Evolutionary conservation across 2,113 vertebrate species (phyloP).

Genomic region (Gymnocephalus cernua): DNA sequence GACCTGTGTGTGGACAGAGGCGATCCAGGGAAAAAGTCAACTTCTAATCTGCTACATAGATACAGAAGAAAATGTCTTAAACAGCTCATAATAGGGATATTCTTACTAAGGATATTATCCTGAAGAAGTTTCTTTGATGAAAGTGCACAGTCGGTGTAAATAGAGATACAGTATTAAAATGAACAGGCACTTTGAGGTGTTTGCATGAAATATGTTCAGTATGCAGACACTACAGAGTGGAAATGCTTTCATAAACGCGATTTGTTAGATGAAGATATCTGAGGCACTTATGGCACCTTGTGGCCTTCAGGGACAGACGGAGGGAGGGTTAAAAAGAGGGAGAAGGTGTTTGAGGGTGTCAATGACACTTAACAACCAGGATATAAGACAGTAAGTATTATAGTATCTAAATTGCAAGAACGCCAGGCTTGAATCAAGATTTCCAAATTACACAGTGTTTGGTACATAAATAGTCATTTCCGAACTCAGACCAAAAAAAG

Average conservation of each 20-base stretch:
- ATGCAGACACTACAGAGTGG: slow-evolving; percentile 5
- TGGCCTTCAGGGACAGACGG: slow-evolving; percentile 37
- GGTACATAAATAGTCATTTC: slow-evolving; percentile 79
- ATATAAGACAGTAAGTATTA: slow-evolving; percentile 62
- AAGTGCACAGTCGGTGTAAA: slow-evolving; percentile 34
- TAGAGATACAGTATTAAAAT: slow-evolving; percentile 16
- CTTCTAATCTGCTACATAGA: slow-evolving; percentile 67
- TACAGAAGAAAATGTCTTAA: slow-evolving; percentile 64
- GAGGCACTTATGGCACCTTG: slow-evolving; percentile 34
- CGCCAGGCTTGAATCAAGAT: slow-evolving; percentile 65
- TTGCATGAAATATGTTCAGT: slow-evolving; percentile 19
- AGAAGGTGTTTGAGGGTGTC: slow-evolving; percentile 53
- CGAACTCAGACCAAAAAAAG: slow-evolving; percentile 54
- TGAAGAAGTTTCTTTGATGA: slow-evolving; percentile 20
- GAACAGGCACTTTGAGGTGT: slow-evolving; percentile 4
- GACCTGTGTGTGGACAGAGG: slow-evolving; percentile 33
- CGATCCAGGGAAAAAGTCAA: background rate
- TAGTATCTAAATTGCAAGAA: slow-evolving; percentile 72
- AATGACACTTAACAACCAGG: slow-evolving; percentile 58
- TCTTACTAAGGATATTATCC: slow-evolving; percentile 17
- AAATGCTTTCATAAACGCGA: background rate
- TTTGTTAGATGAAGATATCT: slow-evolving; percentile 25
- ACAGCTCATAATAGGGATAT: slow-evolving; percentile 36
- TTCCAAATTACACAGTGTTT: slow-evolving; percentile 77
- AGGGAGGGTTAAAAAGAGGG: slow-evolving; percentile 23